Evolutionary conservation across 2,888 invertebrate genomes (phyloP).

Genomic region (Bellardia pandia): DNA sequence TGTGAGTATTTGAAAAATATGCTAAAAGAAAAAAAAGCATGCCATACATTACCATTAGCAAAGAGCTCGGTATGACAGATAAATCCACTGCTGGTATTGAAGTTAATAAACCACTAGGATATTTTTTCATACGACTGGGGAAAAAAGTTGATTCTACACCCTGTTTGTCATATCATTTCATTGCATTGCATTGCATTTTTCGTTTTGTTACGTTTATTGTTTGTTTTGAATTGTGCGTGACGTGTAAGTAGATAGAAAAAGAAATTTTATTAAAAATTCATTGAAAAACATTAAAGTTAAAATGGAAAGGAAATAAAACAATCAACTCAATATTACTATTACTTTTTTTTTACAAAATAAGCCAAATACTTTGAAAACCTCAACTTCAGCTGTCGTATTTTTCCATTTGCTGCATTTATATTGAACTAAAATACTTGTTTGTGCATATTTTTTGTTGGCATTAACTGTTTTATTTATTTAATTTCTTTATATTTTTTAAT

Average conservation of each 20-base stretch:
- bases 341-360: neutral
- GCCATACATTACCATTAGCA: conserved; percentile 83
- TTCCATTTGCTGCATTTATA: neutral
- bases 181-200: conserved; percentile 6
- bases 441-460: neutral
- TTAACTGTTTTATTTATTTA: conserved; percentile 16
- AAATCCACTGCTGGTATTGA: conserved; percentile 83
- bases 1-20: conserved; percentile 1
- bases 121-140: conserved; percentile 84
- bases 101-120: conserved; percentile 84
- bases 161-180: conserved; percentile 75
- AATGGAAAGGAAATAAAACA: neutral
- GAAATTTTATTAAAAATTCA: conserved; percentile 37
- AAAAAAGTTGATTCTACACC: conserved; percentile 84
- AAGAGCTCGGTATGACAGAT: conserved; percentile 83
- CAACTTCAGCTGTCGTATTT: no score
- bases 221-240: neutral
- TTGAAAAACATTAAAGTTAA: neutral
- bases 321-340: no score
- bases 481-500: conserved; percentile 14
- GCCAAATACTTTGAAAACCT: conserved; percentile 3
- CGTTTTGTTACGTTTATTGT: conserved; percentile 17
- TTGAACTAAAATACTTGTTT: neutral
- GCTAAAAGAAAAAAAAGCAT: conserved; percentile 59
- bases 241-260: conserved; percentile 30